Evolutionary conservation across 2,888 invertebrate species (phyloP).

Genomic region (Sarcophaga rosellei): DNA sequence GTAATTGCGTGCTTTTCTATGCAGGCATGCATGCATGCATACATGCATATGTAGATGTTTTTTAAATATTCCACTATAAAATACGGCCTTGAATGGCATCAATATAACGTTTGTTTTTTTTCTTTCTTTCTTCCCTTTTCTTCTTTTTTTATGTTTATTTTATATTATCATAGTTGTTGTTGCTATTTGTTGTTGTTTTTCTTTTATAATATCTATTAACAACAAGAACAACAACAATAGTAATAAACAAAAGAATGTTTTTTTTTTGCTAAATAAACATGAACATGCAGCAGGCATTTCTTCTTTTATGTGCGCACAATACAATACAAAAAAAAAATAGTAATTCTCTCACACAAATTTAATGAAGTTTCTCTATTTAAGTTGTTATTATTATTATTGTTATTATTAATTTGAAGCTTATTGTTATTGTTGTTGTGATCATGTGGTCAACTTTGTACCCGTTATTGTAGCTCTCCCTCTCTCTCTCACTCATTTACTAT

Average conservation of each 20-base stretch:
- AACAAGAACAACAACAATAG: constrained; percentile 31
- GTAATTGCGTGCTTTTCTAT: neutral
- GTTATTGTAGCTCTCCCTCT: neutral
- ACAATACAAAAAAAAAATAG: neutral
- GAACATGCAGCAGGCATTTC: constrained; percentile 20
- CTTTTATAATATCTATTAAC: constrained; percentile 57
- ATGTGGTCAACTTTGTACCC: neutral
- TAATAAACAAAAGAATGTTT: constrained; percentile 57
- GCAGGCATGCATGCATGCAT: neutral
- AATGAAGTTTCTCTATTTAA: constrained; percentile 56
- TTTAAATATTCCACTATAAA: constrained; percentile 57
- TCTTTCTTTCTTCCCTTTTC: neutral
- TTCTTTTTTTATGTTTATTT: no score
- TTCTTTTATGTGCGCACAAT: constrained; percentile 31
- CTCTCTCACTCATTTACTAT: no score
- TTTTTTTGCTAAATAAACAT: constrained; percentile 43
- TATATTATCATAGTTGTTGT: neutral
- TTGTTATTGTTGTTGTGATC: neutral
- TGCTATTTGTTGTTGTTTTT: neutral
- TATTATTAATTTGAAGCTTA: neutral
- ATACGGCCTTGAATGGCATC: constrained; percentile 74
- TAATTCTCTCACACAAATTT: constrained; percentile 58
- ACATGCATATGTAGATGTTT: neutral
- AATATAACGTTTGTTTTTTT: constrained; percentile 65
- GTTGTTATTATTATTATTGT: constrained; percentile 9